These are phyloP conservation scores for Gnathonemus echidnorhynchus DNA, from an alignment of 2,113 vertebrate species.

Conservation along the genomic window DNA sequence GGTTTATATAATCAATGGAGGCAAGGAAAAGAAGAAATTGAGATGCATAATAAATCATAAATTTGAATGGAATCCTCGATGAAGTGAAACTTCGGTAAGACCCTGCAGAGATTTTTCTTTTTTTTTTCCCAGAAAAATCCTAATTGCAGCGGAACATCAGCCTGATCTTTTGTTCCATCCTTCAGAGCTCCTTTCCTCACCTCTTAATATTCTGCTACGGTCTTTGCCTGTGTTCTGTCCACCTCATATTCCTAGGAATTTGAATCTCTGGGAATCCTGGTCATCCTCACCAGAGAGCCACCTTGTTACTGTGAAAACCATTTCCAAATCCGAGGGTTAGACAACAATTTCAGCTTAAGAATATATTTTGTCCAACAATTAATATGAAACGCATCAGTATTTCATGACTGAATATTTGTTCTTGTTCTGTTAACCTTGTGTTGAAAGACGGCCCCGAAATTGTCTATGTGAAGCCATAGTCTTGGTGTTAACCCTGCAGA, in stretches of 20 bases:
- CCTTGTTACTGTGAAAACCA: not conserved
- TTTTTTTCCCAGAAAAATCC: not conserved
- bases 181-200: not conserved
- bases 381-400: not conserved
- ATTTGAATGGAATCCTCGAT: not conserved
- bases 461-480: not conserved
- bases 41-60: not conserved
- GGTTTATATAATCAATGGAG: not conserved
- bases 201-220: not conserved
- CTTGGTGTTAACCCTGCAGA: constrained; percentile 3
- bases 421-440: not conserved
- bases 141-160: not conserved
- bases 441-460: not conserved
- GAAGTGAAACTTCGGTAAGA: not conserved
- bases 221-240: not conserved
- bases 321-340: not conserved
- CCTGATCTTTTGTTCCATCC: not conserved
- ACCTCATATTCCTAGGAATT: not conserved
- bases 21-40: not conserved
- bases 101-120: not conserved
- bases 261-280: not conserved
- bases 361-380: not conserved
- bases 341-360: not conserved
- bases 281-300: not conserved
- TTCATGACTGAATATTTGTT: not conserved